Percentiles rank a stretch among this genome's conserved stretches.
Evolutionary conservation across 2,888 invertebrate species (phyloP).

Genomic region (Palloptera scutellata): DNA sequence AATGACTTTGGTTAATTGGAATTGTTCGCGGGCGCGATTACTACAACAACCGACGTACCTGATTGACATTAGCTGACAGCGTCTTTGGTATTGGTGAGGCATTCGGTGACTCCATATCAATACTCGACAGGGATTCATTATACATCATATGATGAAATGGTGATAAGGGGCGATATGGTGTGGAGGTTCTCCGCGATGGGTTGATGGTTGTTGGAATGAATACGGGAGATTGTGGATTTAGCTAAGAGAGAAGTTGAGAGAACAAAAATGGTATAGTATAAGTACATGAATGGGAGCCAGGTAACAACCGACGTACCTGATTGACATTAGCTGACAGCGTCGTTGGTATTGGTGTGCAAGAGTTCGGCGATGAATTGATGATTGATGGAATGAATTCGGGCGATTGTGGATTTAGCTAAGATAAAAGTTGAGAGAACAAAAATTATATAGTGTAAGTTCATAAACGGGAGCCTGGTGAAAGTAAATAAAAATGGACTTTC

Average conservation of each 20-base stretch:
- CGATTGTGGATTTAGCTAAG: conserved; percentile 66
- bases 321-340: conserved; percentile 61
- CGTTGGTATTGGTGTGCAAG: conserved; percentile 63
- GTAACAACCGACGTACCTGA: conserved; percentile 61
- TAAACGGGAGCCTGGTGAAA: background rate
- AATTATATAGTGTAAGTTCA: background rate
- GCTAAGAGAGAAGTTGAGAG: no score
- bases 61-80: no score
- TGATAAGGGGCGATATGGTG: no score
- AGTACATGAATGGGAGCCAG: no score
- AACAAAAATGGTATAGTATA: no score
- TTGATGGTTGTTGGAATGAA: no score
- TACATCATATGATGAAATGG: no score
- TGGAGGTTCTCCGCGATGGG: no score
- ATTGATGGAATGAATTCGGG: conserved; percentile 68
- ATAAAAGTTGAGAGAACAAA: background rate
- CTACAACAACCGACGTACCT: background rate
- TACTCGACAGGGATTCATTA: no score
- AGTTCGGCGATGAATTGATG: conserved; percentile 62
- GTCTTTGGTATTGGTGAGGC: no score
- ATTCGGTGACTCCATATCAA: no score
- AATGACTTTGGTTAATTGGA: background rate
- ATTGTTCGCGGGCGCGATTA: background rate
- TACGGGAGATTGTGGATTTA: no score
- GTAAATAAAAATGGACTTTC: background rate